Percentiles rank a stretch among this genome's conserved stretches.
Evolutionary conservation across 2,113 vertebrate species (phyloP).

Genomic region (Oreochromis spilurus): DNA sequence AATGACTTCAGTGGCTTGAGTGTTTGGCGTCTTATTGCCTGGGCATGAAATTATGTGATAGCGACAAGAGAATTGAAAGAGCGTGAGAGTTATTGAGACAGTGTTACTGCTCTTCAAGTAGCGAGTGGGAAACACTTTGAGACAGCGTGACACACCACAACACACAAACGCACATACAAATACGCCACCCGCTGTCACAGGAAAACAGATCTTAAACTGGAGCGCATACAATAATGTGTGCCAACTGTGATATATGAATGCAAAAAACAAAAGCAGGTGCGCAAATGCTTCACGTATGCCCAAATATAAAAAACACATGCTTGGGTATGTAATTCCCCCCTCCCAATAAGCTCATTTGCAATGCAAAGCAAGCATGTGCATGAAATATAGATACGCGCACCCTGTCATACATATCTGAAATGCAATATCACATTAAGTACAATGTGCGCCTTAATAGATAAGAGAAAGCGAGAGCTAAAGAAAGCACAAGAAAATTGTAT

Average conservation of each 20-base stretch:
- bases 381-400: background rate
- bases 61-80: constrained; percentile 52
- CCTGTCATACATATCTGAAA: constrained; percentile 49
- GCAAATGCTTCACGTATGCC: background rate
- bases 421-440: constrained; percentile 40
- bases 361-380: background rate
- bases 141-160: constrained; percentile 26
- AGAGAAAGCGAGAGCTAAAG: background rate
- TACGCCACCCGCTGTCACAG: background rate
- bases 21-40: constrained; percentile 46
- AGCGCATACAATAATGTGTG: background rate
- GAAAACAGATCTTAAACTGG: background rate
- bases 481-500: constrained; percentile 18
- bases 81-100: constrained; percentile 43
- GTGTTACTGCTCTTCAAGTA: constrained; percentile 37
- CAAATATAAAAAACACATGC: background rate
- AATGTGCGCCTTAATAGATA: constrained; percentile 50
- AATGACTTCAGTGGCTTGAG: constrained; percentile 51
- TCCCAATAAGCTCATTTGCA: background rate
- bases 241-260: background rate
- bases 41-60: constrained; percentile 54
- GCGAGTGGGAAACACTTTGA: constrained; percentile 40
- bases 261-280: background rate
- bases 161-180: constrained; percentile 4
- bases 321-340: background rate